Evolutionary conservation across 2,888 invertebrate species (phyloP), one percentile per base, ranked within the genome.

Genomic region (Cetonia aurata): DNA sequence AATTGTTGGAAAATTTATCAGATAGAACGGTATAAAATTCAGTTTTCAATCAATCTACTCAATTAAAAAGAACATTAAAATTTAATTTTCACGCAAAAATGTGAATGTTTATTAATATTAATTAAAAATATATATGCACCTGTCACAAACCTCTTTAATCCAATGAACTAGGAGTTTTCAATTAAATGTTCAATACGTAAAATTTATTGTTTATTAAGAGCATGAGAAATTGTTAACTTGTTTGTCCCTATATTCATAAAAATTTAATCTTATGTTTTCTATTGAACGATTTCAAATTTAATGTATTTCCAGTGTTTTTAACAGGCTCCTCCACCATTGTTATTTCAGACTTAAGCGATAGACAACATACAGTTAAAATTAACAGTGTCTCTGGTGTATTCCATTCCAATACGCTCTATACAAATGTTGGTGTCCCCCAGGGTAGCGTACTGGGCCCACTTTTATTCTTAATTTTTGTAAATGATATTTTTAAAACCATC

Each of bases 21-120:
- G 8, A 31, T 8, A 62, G 31, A 62, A 31, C 33, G 33, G 48
- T 62, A 48, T 62, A 31, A 62, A 48, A 62, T 62, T 62, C 42
- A 15, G 48, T 48, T 62, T 62, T 62, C 62, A 31, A 62, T 62
- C 33, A 50, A 33, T 33, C 13, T 25, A n/a, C 31, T 48, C 62
- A 62, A 62, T 62, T 62, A 62, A 62, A 62, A 53, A 41, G 48
- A 62, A 48, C 48, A 62, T 62, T 59, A 59, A 41, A 25, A 62
- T 10, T 59, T 6, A 59, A 59, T 59, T 17, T 44, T 25, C 42
- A 8, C 25, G 12, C 19, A 56, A 56, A 59, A 44, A 59, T 19
- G 17, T 44, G 59, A 44, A 31, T 44, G 59, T 25, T n/a, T n/a
- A 56, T 17, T n/a, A 42, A 59, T 17, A 44, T 19, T 59, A 59